These are phyloP conservation scores for Pammene aurita DNA, from an alignment of 2,888 invertebrate species.

Conservation along the genomic window DNA sequence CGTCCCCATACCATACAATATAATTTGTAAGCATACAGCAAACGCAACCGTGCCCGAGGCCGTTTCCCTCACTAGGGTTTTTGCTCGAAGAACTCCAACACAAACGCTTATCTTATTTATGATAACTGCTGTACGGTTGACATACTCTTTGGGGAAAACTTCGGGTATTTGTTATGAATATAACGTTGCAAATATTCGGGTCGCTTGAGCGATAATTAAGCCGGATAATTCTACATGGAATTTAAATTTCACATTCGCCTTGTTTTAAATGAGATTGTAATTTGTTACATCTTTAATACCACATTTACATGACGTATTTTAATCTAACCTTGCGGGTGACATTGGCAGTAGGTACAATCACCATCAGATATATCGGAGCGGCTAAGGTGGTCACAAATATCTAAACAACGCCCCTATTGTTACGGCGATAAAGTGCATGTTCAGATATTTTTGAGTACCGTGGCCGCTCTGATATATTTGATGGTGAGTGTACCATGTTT, in stretches of 20 bases:
- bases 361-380: no score
- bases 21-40: constrained; percentile 49
- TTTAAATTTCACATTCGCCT: constrained; percentile 14
- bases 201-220: constrained; percentile 36
- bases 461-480: no score
- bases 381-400: no score
- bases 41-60: constrained; percentile 65
- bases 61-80: constrained; percentile 58
- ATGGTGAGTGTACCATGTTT: no score
- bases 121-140: constrained; percentile 60
- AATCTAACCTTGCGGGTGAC: background rate
- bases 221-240: constrained; percentile 32
- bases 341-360: background rate
- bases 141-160: constrained; percentile 61
- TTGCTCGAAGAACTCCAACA: constrained; percentile 62
- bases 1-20: constrained; percentile 41
- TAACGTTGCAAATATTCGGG: constrained; percentile 35
- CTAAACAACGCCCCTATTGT: no score
- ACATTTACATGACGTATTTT: constrained; percentile 15
- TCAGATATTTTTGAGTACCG: no score
- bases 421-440: no score
- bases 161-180: constrained; percentile 47
- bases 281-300: constrained; percentile 6
- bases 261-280: constrained; percentile 19
- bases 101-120: constrained; percentile 70